Evolutionary conservation across 2,797 vertebrate genomes (phyloP).

Genomic region (Acridotheres tristis): DNA sequence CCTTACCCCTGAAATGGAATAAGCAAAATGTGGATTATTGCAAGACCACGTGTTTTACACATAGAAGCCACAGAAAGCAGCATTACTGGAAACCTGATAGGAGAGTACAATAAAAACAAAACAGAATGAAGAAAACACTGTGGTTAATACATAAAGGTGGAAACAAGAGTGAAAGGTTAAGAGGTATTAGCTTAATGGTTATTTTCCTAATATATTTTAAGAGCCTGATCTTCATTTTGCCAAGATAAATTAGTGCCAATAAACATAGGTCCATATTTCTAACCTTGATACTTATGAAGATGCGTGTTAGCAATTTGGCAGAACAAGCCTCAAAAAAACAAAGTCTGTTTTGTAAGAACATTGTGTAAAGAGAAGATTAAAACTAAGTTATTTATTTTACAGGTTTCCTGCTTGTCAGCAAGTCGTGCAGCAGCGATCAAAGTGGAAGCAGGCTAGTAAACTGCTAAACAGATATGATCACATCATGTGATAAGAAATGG

Average conservation of each 20-base stretch:
- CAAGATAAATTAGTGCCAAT: neutral
- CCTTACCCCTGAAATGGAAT: slow-evolving; percentile 1
- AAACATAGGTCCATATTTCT: neutral
- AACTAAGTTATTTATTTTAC: neutral
- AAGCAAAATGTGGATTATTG: slow-evolving; percentile 42
- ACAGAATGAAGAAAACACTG: slow-evolving; percentile 31
- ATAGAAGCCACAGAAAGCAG: slow-evolving; percentile 7
- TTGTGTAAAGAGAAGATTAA: neutral
- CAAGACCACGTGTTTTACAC: slow-evolving; percentile 21
- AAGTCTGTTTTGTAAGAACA: neutral
- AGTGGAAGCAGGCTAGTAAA: neutral
- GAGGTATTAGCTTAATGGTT: slow-evolving; percentile 15
- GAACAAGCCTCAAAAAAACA: slow-evolving; percentile 3
- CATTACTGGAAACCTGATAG: neutral
- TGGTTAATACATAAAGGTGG: slow-evolving; percentile 30
- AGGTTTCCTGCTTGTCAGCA: neutral
- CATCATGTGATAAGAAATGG: neutral
- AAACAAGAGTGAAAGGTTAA: slow-evolving; percentile 38
- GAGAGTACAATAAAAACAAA: slow-evolving; percentile 44
- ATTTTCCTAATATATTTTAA: slow-evolving; percentile 21
- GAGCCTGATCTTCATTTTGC: neutral
- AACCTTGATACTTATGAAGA: neutral
- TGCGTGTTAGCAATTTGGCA: neutral
- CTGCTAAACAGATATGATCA: neutral
- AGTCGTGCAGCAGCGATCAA: neutral